Base-by-base conservation (phyloP, 2,797 vertebrate species). In the Choloepus didactylus region DNA sequence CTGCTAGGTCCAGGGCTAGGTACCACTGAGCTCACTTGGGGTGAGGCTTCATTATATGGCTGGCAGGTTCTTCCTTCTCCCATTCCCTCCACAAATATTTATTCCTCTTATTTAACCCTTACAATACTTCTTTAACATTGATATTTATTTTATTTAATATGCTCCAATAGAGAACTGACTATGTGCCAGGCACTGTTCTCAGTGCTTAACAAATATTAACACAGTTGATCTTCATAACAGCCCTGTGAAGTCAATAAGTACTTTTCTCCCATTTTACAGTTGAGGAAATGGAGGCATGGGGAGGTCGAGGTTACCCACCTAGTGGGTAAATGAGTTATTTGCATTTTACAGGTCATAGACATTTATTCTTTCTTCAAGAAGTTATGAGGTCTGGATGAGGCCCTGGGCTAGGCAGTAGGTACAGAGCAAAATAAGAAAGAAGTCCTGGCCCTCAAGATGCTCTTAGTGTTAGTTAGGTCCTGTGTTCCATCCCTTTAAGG, bases 31-130 rank as follows among this genome's bases (percentile, higher is more conserved):
- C 35, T 60, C 60, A 23, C 41, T 59, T 25, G 8, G 25, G 31
- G 60, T 70, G 56, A 23, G 82, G 6, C 73, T 94, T 93, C 6
- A 14, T 83, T n/a, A 85, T 21, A 29, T 19, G 16, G 1, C 35
- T 82, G 38, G 66, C 12, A 70, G 10, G 41, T 73, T 90, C 66
- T 93, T 95, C 59, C 21, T 67, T 82, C 59, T 81, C 38, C 38
- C 60, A 27, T 87, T 90, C 60, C 27, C 25, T 54, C 16, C 35
- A 75, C 59, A 86, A 90, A 96, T 64, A 92, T 41, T 81, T 80
- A 27, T 31, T 89, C 95, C 96, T 93, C 49, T 87, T 75, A 76
- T 82, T 95, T 84, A 72, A 81, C 84, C 44, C 3, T 87, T 60
- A 91, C 8, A 87, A 56, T 21, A 64, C 49, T 41, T 54, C 29